Percentiles rank a stretch among this genome's conserved stretches.
phyloP scores from a whole-genome alignment of 2,888 invertebrate genomes.

The Cryptus armator region DNA sequence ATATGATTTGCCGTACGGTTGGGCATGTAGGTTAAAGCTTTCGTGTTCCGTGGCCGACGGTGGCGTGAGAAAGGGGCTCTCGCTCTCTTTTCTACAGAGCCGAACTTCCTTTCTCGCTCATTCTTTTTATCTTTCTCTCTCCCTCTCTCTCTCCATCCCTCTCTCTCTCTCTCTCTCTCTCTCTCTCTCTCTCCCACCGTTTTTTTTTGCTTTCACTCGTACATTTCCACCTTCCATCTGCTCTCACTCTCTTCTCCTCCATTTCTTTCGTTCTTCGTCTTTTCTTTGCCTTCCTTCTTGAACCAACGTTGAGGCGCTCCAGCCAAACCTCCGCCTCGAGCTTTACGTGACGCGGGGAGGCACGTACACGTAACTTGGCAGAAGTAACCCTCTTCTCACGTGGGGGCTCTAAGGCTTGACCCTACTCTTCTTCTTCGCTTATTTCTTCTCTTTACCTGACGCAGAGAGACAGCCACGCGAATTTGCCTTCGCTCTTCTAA shows the following conservation, averaged over 20 bases:
- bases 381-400: constrained; percentile 54
- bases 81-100: constrained; percentile 51
- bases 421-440: constrained; percentile 34
- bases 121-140: constrained; percentile 40
- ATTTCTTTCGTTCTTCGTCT: constrained; percentile 38
- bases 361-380: constrained; percentile 64
- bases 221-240: constrained; percentile 61
- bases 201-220: constrained; percentile 46
- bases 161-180: constrained; percentile 28
- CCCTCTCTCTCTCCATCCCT: not conserved
- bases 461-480: constrained; percentile 30
- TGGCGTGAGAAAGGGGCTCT: constrained; percentile 23
- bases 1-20: constrained; percentile 79
- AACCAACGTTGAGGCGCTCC: constrained; percentile 40
- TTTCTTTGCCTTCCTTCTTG: constrained; percentile 52
- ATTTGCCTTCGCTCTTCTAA: constrained; percentile 47
- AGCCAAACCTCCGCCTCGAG: constrained; percentile 12
- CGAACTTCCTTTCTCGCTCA: constrained; percentile 35
- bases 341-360: constrained; percentile 49
- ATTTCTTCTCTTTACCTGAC: not conserved
- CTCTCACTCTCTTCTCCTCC: constrained; percentile 30
- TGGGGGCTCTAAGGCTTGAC: constrained; percentile 44
- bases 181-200: constrained; percentile 11
- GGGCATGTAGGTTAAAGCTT: constrained; percentile 77
- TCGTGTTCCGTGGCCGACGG: constrained; percentile 34